A percentile compares a stretch with the other conserved stretches of the same genome.
These are phyloP conservation scores for Porites rus DNA, from an alignment of 92 coral and sea anemone genomes.

Conservation along the genomic window DNA sequence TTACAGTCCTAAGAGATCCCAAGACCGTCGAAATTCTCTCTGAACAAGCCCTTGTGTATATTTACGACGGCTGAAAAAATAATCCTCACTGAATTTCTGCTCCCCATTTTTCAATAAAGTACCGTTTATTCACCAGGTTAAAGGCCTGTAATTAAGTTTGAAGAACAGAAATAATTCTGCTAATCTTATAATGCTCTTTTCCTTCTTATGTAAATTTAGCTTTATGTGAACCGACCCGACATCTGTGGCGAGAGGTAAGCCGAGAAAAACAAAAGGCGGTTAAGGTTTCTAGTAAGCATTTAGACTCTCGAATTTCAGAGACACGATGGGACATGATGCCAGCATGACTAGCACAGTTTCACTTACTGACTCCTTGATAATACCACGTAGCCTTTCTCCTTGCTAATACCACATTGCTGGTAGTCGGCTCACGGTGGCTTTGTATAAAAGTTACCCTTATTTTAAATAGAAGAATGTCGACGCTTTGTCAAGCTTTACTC, in stretches of 20 bases:
- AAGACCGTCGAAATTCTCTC: no score
- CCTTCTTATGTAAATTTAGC: not conserved
- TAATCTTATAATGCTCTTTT: not conserved
- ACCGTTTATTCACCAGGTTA: not conserved
- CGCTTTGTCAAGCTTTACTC: not conserved
- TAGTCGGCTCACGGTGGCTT: no score
- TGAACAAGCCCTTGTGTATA: no score
- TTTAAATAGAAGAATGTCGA: not conserved
- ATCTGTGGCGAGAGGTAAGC: constrained; percentile 9
- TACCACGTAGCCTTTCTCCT: not conserved
- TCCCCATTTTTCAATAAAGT: not conserved
- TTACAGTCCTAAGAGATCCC: no score
- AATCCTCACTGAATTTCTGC: not conserved
- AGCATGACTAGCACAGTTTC: not conserved
- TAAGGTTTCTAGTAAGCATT: constrained; percentile 2
- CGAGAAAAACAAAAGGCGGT: constrained; percentile 16
- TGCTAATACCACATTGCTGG: not conserved
- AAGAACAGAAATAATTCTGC: no score
- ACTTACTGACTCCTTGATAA: not conserved
- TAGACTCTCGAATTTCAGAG: constrained; percentile 24
- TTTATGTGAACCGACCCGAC: constrained; percentile 12
- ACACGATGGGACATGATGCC: not conserved
- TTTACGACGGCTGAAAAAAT: no score
- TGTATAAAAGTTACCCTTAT: not conserved
- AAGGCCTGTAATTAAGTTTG: not conserved